A percentile compares a stretch with the other conserved stretches of the same genome.
These are phyloP conservation scores for Anthophora plumipes DNA, from an alignment of 2,888 invertebrate species.

Conservation along the genomic window DNA sequence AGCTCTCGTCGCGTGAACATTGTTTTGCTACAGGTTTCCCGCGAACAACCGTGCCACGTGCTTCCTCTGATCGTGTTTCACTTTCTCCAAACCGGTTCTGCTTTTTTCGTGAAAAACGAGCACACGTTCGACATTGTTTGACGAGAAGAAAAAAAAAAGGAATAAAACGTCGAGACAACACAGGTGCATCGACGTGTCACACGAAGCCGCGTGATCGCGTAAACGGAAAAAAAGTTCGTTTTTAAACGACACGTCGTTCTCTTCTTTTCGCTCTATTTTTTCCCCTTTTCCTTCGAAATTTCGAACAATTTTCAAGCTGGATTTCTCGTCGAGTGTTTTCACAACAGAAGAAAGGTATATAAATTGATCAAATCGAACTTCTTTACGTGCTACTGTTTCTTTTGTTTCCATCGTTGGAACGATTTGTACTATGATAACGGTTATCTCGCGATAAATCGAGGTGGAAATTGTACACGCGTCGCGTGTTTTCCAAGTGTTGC, in stretches of 20 bases:
- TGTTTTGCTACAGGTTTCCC: conserved; percentile 55
- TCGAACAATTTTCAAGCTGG: too few species aligned
- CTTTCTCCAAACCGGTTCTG: background rate
- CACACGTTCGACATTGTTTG: too few species aligned
- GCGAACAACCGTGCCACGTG: conserved; percentile 72
- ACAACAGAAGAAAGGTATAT: too few species aligned
- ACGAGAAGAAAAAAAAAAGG: too few species aligned
- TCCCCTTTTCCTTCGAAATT: too few species aligned
- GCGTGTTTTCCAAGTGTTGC: background rate
- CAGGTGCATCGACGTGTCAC: conserved; percentile 31
- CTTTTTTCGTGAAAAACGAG: background rate
- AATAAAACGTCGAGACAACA: too few species aligned
- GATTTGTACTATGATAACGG: conserved; percentile 4
- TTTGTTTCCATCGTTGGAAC: background rate
- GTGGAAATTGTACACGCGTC: background rate
- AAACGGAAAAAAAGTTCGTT: too few species aligned
- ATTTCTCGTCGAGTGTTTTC: too few species aligned
- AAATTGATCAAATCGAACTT: too few species aligned
- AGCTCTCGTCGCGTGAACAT: conserved; percentile 74
- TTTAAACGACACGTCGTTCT: too few species aligned
- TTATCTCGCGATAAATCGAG: conserved; percentile 11
- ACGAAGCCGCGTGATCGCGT: conserved; percentile 51
- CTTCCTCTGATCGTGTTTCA: conserved; percentile 27
- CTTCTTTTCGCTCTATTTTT: too few species aligned
- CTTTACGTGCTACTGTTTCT: background rate